Evolutionary conservation across 1,140 invertebrate genomes (phyloP).

Genomic region (Euborellia annulipes): DNA sequence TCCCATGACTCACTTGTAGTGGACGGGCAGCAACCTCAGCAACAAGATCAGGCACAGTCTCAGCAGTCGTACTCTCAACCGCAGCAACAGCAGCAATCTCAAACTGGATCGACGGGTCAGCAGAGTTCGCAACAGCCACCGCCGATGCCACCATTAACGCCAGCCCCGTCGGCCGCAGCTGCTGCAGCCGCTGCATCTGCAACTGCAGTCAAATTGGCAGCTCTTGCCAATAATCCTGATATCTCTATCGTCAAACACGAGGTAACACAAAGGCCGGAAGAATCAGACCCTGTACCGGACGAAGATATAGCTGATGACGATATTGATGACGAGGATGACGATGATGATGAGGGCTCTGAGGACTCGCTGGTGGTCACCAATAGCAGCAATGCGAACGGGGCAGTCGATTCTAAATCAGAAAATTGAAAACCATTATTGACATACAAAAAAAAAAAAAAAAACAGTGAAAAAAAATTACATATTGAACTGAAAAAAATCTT

Average conservation of each 20-base stretch:
- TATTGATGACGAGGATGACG: slow-evolving; percentile 3
- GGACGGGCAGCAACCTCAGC: slow-evolving; percentile 18
- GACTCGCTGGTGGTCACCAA: too few species aligned
- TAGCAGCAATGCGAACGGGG: too few species aligned
- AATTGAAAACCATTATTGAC: too few species aligned
- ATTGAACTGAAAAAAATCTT: too few species aligned
- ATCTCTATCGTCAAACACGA: slow-evolving; percentile 45
- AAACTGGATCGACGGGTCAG: slow-evolving; percentile 2
- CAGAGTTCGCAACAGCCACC: neutral
- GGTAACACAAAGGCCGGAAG: slow-evolving; percentile 8
- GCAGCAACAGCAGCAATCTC: neutral
- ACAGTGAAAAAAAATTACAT: too few species aligned
- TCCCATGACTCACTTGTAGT: too few species aligned
- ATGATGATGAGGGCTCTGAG: neutral
- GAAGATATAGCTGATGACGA: slow-evolving; percentile 5
- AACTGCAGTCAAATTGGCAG: slow-evolving; percentile 29
- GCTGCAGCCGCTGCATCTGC: slow-evolving; percentile 23
- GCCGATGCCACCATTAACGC: slow-evolving; percentile 30
- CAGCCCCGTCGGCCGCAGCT: slow-evolving; percentile 26
- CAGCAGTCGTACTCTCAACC: slow-evolving; percentile 21
- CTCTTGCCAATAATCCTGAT: slow-evolving; percentile 40
- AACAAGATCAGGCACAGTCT: slow-evolving; percentile 29
- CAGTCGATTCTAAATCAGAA: too few species aligned
- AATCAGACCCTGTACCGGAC: slow-evolving; percentile 5
- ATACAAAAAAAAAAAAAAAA: too few species aligned